These are phyloP conservation scores for Pagetopsis macropterus DNA, from an alignment of 2,797 vertebrate species.

Conservation along the genomic window DNA sequence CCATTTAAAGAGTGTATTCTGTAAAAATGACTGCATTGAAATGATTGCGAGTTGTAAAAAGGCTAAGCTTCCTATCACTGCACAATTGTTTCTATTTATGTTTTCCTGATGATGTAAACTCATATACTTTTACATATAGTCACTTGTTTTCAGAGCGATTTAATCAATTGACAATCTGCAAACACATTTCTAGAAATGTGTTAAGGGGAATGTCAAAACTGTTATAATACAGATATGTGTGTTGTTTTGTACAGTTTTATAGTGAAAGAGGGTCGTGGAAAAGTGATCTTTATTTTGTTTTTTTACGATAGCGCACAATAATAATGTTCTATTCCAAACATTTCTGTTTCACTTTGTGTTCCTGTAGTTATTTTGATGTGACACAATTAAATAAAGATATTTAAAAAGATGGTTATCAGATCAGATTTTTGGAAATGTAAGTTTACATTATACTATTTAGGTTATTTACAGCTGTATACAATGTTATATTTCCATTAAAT, in stretches of 20 bases:
- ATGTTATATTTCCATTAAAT: neutral
- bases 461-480: neutral
- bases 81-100: conserved; percentile 52
- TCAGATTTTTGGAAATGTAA: neutral
- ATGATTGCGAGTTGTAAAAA: conserved; percentile 38
- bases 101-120: conserved; percentile 13
- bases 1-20: conserved; percentile 16
- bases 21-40: neutral
- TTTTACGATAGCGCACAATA: conserved; percentile 58
- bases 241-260: conserved; percentile 76
- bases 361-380: neutral
- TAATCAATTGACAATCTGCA: conserved; percentile 42
- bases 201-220: conserved; percentile 45
- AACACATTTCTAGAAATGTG: conserved; percentile 40
- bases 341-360: neutral
- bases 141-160: conserved; percentile 21
- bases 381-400: neutral
- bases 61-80: conserved; percentile 4
- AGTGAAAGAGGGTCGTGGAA: conserved; percentile 1
- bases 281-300: conserved; percentile 34
- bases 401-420: neutral
- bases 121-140: conserved; percentile 25
- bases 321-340: conserved; percentile 41
- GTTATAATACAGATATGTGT: conserved; percentile 34
- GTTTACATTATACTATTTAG: no score